phyloP scores from a whole-genome alignment of 2,888 invertebrate species.

The Crocallis elinguaria region DNA sequence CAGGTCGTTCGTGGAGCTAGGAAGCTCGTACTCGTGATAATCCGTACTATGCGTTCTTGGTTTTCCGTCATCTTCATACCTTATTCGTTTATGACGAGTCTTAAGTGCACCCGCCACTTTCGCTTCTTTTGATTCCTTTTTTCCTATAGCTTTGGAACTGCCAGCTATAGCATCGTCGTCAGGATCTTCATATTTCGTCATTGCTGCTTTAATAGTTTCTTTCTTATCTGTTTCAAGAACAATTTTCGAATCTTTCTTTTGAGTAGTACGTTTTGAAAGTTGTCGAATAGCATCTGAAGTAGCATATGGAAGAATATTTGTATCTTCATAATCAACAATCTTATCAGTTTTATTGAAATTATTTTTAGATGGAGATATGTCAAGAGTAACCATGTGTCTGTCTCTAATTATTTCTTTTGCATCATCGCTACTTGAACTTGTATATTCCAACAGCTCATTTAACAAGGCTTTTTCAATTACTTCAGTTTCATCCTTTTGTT shows the following conservation, averaged over 20 bases:
- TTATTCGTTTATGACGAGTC: constrained; percentile 30
- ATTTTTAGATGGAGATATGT: constrained; percentile 29
- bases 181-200: no score
- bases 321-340: neutral
- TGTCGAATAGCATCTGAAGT: neutral
- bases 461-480: neutral
- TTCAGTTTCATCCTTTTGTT: neutral
- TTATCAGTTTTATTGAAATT: neutral
- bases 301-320: neutral
- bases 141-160: no score
- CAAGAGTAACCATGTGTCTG: constrained; percentile 34
- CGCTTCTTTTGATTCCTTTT: no score
- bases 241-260: constrained; percentile 6
- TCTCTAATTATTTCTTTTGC: constrained; percentile 31
- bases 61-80: constrained; percentile 40
- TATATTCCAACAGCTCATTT: neutral
- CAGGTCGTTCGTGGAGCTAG: no score
- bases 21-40: no score
- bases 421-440: neutral
- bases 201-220: no score
- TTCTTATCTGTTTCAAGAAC: no score
- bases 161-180: no score
- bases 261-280: neutral
- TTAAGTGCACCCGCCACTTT: constrained; percentile 27
- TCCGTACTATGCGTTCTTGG: no score